phyloP scores from a whole-genome alignment of 1,140 invertebrate species.

The Coelopa frigida region DNA sequence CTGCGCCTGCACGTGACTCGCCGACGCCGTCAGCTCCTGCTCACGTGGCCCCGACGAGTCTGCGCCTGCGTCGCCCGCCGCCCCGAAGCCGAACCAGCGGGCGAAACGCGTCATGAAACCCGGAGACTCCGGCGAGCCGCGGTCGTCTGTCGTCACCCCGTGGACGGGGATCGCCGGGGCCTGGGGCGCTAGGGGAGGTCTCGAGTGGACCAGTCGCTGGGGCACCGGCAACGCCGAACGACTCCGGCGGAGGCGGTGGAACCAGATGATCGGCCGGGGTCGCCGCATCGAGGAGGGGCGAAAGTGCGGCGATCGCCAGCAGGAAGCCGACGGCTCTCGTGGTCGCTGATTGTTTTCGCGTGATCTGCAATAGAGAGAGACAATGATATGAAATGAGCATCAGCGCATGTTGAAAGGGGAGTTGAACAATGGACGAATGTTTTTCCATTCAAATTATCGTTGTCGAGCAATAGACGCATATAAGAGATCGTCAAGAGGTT shows the following conservation, averaged over 20 bases:
- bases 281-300: slow-evolving; percentile 12
- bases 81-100: slow-evolving; percentile 34
- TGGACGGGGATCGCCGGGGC: slow-evolving; percentile 7
- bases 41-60: slow-evolving; percentile 14
- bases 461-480: too few species aligned
- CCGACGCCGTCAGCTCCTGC: slow-evolving; percentile 15
- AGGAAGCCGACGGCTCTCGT: too few species aligned
- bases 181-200: slow-evolving; percentile 1
- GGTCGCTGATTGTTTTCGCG: too few species aligned
- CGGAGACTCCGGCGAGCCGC: neutral
- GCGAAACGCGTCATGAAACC: slow-evolving; percentile 40
- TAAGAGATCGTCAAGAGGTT: too few species aligned
- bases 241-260: slow-evolving; percentile 24
- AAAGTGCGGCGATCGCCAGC: slow-evolving; percentile 1
- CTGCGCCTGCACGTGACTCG: slow-evolving; percentile 22
- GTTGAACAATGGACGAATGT: too few species aligned
- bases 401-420: too few species aligned
- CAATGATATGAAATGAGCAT: too few species aligned
- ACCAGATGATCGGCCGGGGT: slow-evolving; percentile 34
- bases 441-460: too few species aligned
- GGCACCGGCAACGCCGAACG: slow-evolving; percentile 7
- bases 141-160: neutral
- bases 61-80: neutral
- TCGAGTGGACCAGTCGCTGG: slow-evolving; percentile 1
- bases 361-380: too few species aligned